Evolutionary conservation across 1,140 invertebrate genomes (phyloP).

Genomic region (Myzus persicae): DNA sequence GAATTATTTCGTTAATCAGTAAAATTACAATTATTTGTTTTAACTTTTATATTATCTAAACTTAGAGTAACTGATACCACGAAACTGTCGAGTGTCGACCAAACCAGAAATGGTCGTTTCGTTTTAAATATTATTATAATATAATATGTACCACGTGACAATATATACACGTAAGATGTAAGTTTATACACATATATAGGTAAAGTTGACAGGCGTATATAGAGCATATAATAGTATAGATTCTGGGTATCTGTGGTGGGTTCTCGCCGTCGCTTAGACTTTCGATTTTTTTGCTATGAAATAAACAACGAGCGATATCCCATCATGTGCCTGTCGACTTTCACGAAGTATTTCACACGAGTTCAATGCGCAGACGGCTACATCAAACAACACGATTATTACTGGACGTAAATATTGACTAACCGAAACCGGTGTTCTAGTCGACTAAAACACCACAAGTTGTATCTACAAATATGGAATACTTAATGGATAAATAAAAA

Average conservation of each 20-base stretch:
- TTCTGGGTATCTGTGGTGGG: neutral
- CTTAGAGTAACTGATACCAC: neutral
- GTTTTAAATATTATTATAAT: neutral
- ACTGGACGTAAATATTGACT: neutral
- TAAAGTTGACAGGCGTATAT: neutral
- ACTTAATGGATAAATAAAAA: neutral
- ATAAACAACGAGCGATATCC: neutral
- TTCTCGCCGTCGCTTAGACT: neutral
- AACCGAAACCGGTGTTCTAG: neutral
- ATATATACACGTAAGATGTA: neutral
- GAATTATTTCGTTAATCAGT: neutral
- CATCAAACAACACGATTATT: neutral
- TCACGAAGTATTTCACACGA: slow-evolving; percentile 9
- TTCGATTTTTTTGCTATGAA: neutral
- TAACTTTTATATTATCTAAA: neutral
- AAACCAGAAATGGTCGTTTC: neutral
- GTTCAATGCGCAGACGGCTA: slow-evolving; percentile 8
- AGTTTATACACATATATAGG: neutral
- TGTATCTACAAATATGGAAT: slow-evolving; percentile 12
- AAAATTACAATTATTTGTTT: neutral
- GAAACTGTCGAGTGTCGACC: neutral
- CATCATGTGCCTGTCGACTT: neutral
- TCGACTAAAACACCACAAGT: neutral
- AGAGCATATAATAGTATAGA: neutral
- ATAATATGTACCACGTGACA: too few relatives aligned